Evolutionary conservation across 2,113 vertebrate genomes (phyloP).

Genomic region (Dipodomys spectabilis): DNA sequence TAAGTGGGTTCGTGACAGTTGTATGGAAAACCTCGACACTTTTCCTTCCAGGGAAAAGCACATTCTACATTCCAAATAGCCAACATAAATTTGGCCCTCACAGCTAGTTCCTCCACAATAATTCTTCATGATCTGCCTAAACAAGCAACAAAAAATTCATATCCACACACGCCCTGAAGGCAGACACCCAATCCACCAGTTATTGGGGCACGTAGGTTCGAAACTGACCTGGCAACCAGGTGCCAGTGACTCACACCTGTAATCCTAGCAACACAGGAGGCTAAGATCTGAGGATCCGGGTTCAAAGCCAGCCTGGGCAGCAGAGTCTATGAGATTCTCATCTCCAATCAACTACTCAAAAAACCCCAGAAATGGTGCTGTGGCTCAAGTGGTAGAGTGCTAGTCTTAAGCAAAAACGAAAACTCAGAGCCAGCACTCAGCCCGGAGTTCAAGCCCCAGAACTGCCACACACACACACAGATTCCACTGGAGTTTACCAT

Average conservation of each 20-base stretch:
- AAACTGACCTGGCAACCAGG: neutral
- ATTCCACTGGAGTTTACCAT: slow-evolving; percentile 47
- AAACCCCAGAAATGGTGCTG: too few species aligned
- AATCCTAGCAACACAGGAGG: too few species aligned
- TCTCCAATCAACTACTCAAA: too few species aligned
- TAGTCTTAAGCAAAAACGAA: too few species aligned
- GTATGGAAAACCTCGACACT: neutral
- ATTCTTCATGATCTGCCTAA: slow-evolving; percentile 62
- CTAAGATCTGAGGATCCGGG: too few species aligned
- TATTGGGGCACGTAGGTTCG: slow-evolving; percentile 23
- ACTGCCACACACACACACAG: too few species aligned
- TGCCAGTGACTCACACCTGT: too few species aligned
- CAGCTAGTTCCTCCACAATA: slow-evolving; percentile 41
- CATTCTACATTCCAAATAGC: slow-evolving; percentile 52
- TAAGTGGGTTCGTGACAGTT: neutral
- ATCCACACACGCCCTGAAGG: neutral
- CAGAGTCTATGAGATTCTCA: too few species aligned
- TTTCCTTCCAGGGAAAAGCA: slow-evolving; percentile 18
- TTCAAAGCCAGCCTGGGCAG: too few species aligned
- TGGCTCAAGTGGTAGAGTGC: too few species aligned
- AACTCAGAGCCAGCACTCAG: too few species aligned
- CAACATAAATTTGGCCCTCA: slow-evolving; percentile 6
- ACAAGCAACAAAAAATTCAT: slow-evolving; percentile 61
- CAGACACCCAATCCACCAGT: slow-evolving; percentile 62
- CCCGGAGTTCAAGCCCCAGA: too few species aligned